These are phyloP conservation scores for Patella vulgata DNA, from an alignment of 1,140 invertebrate species.

Conservation along the genomic window DNA sequence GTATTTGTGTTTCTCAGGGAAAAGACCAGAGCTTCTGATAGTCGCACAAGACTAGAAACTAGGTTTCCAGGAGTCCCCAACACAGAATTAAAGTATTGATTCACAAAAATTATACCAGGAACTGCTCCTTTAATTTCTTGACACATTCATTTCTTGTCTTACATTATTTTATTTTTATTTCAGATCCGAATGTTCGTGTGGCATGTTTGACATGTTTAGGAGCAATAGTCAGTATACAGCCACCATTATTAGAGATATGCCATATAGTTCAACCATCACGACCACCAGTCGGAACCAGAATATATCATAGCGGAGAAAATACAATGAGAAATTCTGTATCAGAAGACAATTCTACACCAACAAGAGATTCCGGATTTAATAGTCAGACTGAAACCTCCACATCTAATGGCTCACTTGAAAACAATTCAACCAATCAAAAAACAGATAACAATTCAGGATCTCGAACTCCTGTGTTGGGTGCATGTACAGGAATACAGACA, in stretches of 20 bases:
- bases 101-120: too few relatives aligned
- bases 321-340: background rate
- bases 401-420: background rate
- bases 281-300: conserved; percentile 36
- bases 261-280: conserved; percentile 54
- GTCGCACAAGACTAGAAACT: too few relatives aligned
- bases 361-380: conserved; percentile 6
- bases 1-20: too few relatives aligned
- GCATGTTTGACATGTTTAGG: conserved; percentile 81
- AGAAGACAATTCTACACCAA: conserved; percentile 2
- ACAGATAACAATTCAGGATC: conserved; percentile 22
- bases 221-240: conserved; percentile 76
- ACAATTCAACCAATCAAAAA: background rate
- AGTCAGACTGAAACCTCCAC: background rate
- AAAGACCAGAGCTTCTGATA: too few relatives aligned
- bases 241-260: conserved; percentile 70
- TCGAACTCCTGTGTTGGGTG: conserved; percentile 30
- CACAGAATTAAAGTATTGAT: too few relatives aligned
- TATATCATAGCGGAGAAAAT: conserved; percentile 7
- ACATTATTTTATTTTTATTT: too few relatives aligned
- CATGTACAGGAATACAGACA: conserved; percentile 48
- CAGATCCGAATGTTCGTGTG: conserved; percentile 80
- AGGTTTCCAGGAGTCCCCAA: too few relatives aligned
- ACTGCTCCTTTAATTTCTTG: too few relatives aligned
- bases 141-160: too few relatives aligned